A percentile compares a stretch with the other conserved stretches of the same genome.
Conservation (phyloP, 2,797 vertebrate species). For the Coilia nasus region DNA sequence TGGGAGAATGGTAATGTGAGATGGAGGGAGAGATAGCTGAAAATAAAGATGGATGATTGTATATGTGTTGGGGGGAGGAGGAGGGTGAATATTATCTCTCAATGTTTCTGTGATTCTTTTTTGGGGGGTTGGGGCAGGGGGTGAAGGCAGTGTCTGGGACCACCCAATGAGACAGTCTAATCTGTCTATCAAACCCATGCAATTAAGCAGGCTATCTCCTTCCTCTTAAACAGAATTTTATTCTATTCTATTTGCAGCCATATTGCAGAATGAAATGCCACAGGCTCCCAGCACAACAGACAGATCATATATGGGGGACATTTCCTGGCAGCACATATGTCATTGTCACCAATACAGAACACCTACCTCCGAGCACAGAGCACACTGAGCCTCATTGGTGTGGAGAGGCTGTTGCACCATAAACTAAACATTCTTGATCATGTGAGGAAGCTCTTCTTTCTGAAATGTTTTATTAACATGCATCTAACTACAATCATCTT, state of each 20-base stretch:
- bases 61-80: neutral
- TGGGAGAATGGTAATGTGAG: neutral
- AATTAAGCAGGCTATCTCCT: conserved; percentile 7
- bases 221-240: neutral
- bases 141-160: neutral
- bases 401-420: conserved; percentile 25
- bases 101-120: neutral
- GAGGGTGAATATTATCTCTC: neutral
- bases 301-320: neutral
- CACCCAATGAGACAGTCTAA: neutral
- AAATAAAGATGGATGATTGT: neutral
- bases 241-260: neutral
- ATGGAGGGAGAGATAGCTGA: neutral
- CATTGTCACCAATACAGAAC: conserved; percentile 28
- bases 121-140: neutral
- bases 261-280: conserved; percentile 7
- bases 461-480: conserved; percentile 64
- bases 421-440: conserved; percentile 59
- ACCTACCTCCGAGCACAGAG: too few relatives aligned
- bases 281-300: neutral
- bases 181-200: conserved; percentile 7
- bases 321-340: conserved; percentile 13
- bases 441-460: conserved; percentile 45
- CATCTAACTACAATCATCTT: conserved; percentile 46
- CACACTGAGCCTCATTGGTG: neutral